Base-by-base conservation (phyloP, 2,113 vertebrate genomes). In the Todiramphus saurophagus region DNA sequence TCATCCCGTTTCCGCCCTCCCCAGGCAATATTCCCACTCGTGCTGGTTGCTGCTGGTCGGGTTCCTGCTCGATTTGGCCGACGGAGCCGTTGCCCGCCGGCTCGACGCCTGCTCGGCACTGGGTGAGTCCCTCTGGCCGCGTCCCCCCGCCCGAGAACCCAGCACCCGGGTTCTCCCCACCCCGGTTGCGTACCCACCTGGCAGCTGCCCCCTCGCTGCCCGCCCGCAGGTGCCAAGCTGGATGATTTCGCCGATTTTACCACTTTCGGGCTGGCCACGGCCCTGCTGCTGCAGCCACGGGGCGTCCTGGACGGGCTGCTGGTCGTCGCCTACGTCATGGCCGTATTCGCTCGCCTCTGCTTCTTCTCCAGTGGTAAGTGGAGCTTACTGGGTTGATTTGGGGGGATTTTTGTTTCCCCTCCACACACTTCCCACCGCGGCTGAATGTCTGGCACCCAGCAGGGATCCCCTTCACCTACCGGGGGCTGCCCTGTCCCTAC, bases 231-330 rank as follows among this genome's bases (percentile, higher is more conserved):
- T 80, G 98, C 98, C 8, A 99, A 99, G 86, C 96, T 99, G 81
- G 99, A 99, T 19, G 99, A 99, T 80, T 99, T 99, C 12, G 99
- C 99, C 0, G 98, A 99, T 94, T 99, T 99, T 95, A 99, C 99
- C 24, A 99, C 99, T 1, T 99, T 99, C 0, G 99, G 99, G 58
- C 97, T 99, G 53, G 99, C 99, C 62, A 99, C 99, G 0, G 98
- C 98, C 0, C 93, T 99, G 93, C 97, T 99, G 44, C 97, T 99
- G 51, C 98, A 98, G 56, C 98, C 98, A 0, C 93, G 97, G 0
- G 97, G 98, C 5, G 51, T 98, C 87, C 89, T 99, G 92, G 99
- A 98, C 3, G 98, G 98, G 90, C 66, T 99, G 41, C 96, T 99
- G 82, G 98, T 98, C 88, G 94, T 99, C 53, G 97, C 98, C 78